Percentiles rank a stretch among this genome's conserved stretches.
Evolutionary conservation across 1,140 invertebrate genomes (phyloP).

Genomic region (Pseudoatta argentina): DNA sequence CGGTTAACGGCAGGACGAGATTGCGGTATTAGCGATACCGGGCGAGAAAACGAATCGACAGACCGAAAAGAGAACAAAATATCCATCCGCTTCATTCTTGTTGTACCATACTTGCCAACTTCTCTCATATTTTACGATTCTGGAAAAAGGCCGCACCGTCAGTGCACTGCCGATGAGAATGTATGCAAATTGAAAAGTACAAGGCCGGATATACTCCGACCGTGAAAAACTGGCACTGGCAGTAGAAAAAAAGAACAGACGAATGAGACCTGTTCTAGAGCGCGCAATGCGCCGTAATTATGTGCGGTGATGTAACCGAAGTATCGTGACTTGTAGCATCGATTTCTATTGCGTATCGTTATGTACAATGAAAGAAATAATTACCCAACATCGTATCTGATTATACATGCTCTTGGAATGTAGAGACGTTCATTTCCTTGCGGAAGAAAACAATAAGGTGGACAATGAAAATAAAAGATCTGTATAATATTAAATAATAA

Average conservation of each 20-base stretch:
- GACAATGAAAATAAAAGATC: no score
- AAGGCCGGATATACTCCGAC: constrained; percentile 14
- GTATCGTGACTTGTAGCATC: constrained; percentile 3
- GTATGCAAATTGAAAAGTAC: constrained; percentile 40
- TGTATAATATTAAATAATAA: background rate
- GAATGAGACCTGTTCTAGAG: constrained; percentile 8
- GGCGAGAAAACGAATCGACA: background rate
- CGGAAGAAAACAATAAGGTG: background rate
- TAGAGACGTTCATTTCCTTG: background rate
- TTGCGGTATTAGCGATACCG: constrained; percentile 53
- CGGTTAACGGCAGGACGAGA: constrained; percentile 48
- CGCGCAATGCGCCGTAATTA: constrained; percentile 7
- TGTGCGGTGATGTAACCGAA: constrained; percentile 10
- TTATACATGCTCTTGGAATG: background rate
- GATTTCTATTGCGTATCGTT: constrained; percentile 8
- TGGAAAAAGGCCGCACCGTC: background rate
- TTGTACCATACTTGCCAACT: constrained; percentile 16
- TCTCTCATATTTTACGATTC: constrained; percentile 19
- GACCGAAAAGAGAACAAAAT: constrained; percentile 2
- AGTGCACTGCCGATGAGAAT: background rate
- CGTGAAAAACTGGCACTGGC: constrained; percentile 9
- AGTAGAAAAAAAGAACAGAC: background rate
- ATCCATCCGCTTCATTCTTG: background rate
- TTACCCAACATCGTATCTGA: background rate
- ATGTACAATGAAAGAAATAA: background rate